Evolutionary conservation across 2,888 invertebrate genomes (phyloP), one percentile per base, ranked within the genome.

Genomic region (Drosophila algonquin): DNA sequence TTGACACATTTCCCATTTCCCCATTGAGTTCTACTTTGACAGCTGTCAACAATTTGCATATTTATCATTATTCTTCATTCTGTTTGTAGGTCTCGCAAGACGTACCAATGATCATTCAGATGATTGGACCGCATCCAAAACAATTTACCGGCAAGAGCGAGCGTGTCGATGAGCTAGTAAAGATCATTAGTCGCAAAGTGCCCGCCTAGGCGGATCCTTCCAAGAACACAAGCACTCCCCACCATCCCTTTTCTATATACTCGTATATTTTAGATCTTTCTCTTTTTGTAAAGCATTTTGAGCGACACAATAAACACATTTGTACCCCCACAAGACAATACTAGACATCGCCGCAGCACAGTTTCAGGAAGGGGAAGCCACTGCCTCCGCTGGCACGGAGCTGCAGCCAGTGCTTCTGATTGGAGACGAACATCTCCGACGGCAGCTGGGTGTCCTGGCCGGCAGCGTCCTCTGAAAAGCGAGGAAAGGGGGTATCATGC

Each of bases 361-460:
- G 70, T 14, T 76, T 89, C 9, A 89, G 51, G 10, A 89, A 78
- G 21, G 81, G 80, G 53, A 90, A 90, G 4, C 76, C 86, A 44
- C 75, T 80, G 53, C 87, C 85, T 12, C 80, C 79, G 30, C 73
- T 75, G 52, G 91, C 96, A 51, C 97, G 94, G 48, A 97, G 93
- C 75, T 96, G 95, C 10, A 97, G 93, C 97, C 97, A 97, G 87
- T 97, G 96, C 91, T 97, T 96, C 92, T 97, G 97, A 92, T 97
- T 97, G 3, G 97, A 97, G 10, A 97, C 97, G 90, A 97, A 97
- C 97, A 97, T 97, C 92, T 97, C 97, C 0, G 97, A 96, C 0
- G 97, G 97, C 60, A 97, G 95, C 82, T 95, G 93, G 32, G 94
- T 94, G 65, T 94, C 94, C 10, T 93, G 93, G 1, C 92, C 90